Base-by-base conservation (phyloP, 30 jellyfish, hydroid and myxozoan genomes). In the Turritopsis dohrnii region DNA sequence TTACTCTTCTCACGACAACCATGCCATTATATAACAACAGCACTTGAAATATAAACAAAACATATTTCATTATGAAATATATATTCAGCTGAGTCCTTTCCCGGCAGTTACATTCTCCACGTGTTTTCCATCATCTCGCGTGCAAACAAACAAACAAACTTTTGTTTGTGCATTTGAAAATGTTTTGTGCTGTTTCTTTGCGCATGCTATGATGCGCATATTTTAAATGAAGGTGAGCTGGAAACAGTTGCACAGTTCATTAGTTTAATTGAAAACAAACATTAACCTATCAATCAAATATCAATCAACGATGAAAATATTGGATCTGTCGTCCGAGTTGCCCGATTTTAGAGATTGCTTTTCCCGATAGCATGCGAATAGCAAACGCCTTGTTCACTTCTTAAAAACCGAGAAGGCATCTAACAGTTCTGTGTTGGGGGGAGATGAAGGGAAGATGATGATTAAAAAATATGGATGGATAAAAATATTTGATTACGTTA, bases 141-240 rank as follows among this genome's bases (percentile, higher is more conserved):
- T 41, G 13, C 60, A 41, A 41, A 41, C 60, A 41, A 41, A 41
- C 60, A 41, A 13, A 41, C 60, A 41, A 41, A 13, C 60, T 13
- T 41, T 41, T 41, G 60, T 41, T 41, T 41, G 60, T 13, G 13
- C 60, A 41, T 5, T 41, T 41, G 13, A 3, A 41, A 5, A 41
- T 3, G 60, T 41, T 41, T 41, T 41, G 60, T 41, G 60, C 13
- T 41, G 60, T 41, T 13, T 41, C n/a, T 41, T 69, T 69, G 4
- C 8, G 30, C 77, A 69, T 69, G 77, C 28, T 23, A n/a, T 23
- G 77, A 69, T 69, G 77, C 77, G 30, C 77, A 69, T 69, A 69
- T n/a, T 69, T 69, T 69, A 69, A 69, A 7, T 27, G 77, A 69
- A 69, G 30, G 77, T 69, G 77, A 69, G 77, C 30, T 9, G 30